A percentile compares a stretch with the other conserved stretches of the same genome.
These are phyloP conservation scores for Drosophila imparisetae DNA, from an alignment of 2,888 invertebrate species.

Conservation along the genomic window DNA sequence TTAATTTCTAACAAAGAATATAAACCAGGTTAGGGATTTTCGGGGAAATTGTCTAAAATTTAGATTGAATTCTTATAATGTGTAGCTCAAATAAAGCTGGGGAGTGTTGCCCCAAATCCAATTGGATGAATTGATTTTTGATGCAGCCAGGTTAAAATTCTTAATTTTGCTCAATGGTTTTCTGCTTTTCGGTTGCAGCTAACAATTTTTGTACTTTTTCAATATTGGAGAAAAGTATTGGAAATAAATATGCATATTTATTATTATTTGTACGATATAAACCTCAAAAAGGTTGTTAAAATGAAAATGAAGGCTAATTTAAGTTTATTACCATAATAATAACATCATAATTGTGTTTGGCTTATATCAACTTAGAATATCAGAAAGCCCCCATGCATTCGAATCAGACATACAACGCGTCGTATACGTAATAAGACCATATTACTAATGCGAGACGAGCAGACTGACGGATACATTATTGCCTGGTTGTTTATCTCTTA, in stretches of 20 bases:
- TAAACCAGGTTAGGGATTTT: background rate
- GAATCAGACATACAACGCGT: background rate
- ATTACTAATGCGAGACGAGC: background rate
- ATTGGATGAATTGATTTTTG: background rate
- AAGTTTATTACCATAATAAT: background rate
- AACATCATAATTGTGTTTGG: background rate
- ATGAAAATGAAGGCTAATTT: background rate
- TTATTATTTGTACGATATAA: background rate
- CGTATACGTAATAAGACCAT: constrained; percentile 36
- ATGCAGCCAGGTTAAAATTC: too few species aligned
- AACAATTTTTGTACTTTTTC: background rate
- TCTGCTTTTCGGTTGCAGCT: background rate
- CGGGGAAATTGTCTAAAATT: background rate
- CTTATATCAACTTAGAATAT: background rate
- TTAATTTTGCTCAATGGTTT: too few species aligned
- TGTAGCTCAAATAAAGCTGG: background rate
- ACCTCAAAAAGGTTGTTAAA: background rate
- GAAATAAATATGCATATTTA: background rate
- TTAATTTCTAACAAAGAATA: background rate
- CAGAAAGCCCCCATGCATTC: background rate
- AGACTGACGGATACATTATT: constrained; percentile 13
- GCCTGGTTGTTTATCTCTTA: constrained; percentile 14
- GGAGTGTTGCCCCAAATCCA: too few species aligned
- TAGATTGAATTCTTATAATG: background rate
- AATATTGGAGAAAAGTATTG: background rate